Evolutionary conservation across 2,888 invertebrate species (phyloP).

Genomic region (Epinotia ramella): DNA sequence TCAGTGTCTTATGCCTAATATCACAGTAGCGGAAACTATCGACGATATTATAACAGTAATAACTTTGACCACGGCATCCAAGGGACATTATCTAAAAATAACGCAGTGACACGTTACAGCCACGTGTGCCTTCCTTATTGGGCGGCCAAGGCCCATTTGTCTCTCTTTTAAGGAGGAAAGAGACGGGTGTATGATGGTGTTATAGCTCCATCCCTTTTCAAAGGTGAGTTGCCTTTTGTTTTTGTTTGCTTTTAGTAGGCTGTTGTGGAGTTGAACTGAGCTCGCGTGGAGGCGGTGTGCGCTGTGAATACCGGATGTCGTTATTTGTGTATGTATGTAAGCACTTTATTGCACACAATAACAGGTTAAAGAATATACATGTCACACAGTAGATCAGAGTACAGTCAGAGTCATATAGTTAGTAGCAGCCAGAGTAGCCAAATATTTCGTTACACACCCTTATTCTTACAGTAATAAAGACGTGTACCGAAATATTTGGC

Average conservation of each 20-base stretch:
- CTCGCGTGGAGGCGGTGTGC: not conserved
- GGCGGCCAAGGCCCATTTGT: not conserved
- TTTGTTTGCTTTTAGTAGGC: not conserved
- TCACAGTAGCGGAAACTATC: constrained; percentile 11
- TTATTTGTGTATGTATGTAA: not conserved
- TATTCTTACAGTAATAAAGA: too few relatives aligned
- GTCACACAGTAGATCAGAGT: too few relatives aligned
- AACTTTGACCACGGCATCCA: constrained; percentile 6
- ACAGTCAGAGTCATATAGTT: too few relatives aligned
- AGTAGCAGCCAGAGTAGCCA: too few relatives aligned
- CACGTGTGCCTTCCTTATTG: constrained; percentile 23
- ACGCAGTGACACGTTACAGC: not conserved
- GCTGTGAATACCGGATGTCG: not conserved
- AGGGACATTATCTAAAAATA: constrained; percentile 20
- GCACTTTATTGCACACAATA: too few relatives aligned
- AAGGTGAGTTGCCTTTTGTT: not conserved
- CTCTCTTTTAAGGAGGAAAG: not conserved
- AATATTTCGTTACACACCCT: too few relatives aligned
- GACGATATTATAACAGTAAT: constrained; percentile 17
- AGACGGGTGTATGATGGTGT: not conserved
- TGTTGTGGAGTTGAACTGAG: constrained; percentile 5
- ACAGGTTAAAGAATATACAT: too few relatives aligned
- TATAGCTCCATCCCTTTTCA: not conserved
- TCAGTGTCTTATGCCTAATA: not conserved
- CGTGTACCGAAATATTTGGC: too few relatives aligned